Base-by-base conservation (phyloP, 2,888 invertebrate genomes). In the Phasia obesa region DNA sequence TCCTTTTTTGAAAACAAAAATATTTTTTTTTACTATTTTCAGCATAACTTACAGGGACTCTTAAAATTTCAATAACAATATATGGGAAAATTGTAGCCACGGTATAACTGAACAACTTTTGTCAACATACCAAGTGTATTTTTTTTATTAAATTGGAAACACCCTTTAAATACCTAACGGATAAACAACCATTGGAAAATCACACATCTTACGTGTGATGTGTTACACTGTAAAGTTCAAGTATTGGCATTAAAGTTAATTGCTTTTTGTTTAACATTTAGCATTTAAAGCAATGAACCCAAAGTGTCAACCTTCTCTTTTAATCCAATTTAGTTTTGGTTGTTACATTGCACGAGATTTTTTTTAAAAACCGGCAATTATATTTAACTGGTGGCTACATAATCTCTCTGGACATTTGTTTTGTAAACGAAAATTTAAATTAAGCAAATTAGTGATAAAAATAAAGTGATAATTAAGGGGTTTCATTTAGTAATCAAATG, bases 281-380 rank as follows among this genome's bases (percentile, higher is more conserved):
- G 7, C 25, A 53, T 53, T 27, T 53, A 25, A 51, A 38, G 49
- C 25, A 60, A 15, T 49, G 38, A 55, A 69, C 27, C 47, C 69
- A 70, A 77, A 59, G 21, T 38, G 42, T 53, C 0, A 53, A 53
- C 13, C 53, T 15, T 6, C n/a, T 53, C 13, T 9, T 62, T 49
- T 75, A 81, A 81, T 64, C 81, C 69, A 62, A 75, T 81, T 70
- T 65, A 59, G 51, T 64, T 75, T 59, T 49, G 21, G n/a, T n/a
- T n/a, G 3, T 57, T 57, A 23, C 19, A 49, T 27, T 57, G 2
- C 3, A 21, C 11, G 21, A 27, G 25, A 25, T 38, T 49, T 67
- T 51, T 11, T 13, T 44, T 31, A 11, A n/a, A 49, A n/a, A 38
- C 2, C 19, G 13, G 15, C 27, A 42, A 55, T 69, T 27, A 53